Evolutionary conservation across 1,140 invertebrate species (phyloP).

Genomic region (Cotesia chilonis): DNA sequence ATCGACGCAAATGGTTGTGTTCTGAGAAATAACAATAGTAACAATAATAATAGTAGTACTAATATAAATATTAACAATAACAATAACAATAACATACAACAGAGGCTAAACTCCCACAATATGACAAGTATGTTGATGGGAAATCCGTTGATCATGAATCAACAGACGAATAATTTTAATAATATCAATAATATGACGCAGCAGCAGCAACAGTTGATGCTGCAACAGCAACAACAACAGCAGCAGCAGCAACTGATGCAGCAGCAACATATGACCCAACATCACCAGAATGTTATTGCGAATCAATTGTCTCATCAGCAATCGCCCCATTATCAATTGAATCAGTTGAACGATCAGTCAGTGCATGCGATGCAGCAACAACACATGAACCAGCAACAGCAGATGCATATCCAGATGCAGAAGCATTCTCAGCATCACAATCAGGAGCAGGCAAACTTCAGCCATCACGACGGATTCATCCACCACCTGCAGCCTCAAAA

Average conservation of each 20-base stretch:
- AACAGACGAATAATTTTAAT: slow-evolving; percentile 55
- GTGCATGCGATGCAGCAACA: slow-evolving; percentile 53
- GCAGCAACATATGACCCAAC: slow-evolving; percentile 50
- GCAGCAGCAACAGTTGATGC: slow-evolving; percentile 47
- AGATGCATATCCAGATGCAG: slow-evolving; percentile 58
- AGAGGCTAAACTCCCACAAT: slow-evolving; percentile 56
- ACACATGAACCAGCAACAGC: slow-evolving; percentile 46
- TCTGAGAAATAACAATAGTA: slow-evolving; percentile 33
- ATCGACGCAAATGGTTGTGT: slow-evolving; percentile 49
- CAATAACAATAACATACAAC: slow-evolving; percentile 46
- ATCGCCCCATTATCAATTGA: slow-evolving; percentile 42
- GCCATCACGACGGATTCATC: slow-evolving; percentile 56
- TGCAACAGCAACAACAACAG: slow-evolving; percentile 52
- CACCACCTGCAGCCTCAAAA: slow-evolving; percentile 56
- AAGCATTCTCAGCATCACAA: slow-evolving; percentile 56
- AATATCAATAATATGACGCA: slow-evolving; percentile 47
- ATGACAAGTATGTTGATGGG: slow-evolving; percentile 62
- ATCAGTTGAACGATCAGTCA: slow-evolving; percentile 53
- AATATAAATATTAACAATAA: too few relatives aligned
- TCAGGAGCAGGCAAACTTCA: slow-evolving; percentile 50
- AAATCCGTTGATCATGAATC: slow-evolving; percentile 62
- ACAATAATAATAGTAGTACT: too few relatives aligned
- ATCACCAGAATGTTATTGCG: slow-evolving; percentile 46
- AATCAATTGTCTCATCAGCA: slow-evolving; percentile 43
- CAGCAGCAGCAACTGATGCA: slow-evolving; percentile 58